phyloP scores from a whole-genome alignment of 2,888 invertebrate species.

The Lottia scabra region DNA sequence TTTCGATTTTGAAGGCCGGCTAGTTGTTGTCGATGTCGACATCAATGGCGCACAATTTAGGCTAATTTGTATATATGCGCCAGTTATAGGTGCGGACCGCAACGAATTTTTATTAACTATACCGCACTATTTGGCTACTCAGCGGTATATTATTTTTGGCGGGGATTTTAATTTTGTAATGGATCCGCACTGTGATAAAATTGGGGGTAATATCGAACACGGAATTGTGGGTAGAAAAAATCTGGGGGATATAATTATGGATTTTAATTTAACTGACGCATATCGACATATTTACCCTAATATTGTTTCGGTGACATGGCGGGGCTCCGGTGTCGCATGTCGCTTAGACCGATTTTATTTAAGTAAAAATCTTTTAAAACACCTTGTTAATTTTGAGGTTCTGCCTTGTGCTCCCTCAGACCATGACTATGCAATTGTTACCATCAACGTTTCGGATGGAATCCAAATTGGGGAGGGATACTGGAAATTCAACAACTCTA shows the following conservation, averaged over 20 bases:
- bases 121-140: not conserved
- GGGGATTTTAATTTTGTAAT: conserved; percentile 1
- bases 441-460: not conserved
- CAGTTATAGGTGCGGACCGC: not conserved
- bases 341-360: conserved; percentile 2
- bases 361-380: not conserved
- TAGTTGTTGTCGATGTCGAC: not conserved
- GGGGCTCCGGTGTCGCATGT: not conserved
- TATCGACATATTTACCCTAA: not conserved
- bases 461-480: not conserved
- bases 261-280: not conserved
- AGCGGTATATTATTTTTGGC: not conserved
- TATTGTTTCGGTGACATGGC: conserved; percentile 3
- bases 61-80: not conserved
- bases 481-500: not conserved
- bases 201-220: not conserved
- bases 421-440: not conserved
- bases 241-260: not conserved
- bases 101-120: not conserved
- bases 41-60: not conserved
- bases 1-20: not conserved
- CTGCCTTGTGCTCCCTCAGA: not conserved
- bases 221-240: not conserved
- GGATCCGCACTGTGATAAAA: not conserved
- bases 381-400: not conserved